phyloP scores from a whole-genome alignment of 2,797 vertebrate species.

The Fistularia tabacaria region DNA sequence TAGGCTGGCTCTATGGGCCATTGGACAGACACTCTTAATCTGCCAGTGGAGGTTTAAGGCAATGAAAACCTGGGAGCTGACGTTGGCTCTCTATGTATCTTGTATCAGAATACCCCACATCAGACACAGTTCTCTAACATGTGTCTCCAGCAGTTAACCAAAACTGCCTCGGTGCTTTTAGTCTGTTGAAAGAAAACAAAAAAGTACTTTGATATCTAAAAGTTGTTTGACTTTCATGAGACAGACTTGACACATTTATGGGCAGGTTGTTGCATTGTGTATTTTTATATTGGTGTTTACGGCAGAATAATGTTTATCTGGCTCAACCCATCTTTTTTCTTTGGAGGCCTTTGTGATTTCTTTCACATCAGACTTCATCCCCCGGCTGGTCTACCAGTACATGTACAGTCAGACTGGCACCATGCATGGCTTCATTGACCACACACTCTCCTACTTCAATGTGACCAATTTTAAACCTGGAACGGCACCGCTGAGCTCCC shows the following conservation, averaged over 20 bases:
- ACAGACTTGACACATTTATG: too few relatives aligned
- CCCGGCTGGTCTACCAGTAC: constrained; percentile 94
- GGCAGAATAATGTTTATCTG: background rate
- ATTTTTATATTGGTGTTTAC: background rate
- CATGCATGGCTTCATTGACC: constrained; percentile 95
- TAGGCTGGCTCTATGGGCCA: constrained; percentile 15
- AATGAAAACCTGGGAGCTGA: constrained; percentile 6
- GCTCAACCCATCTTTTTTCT: constrained; percentile 7
- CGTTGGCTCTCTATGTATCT: constrained; percentile 1
- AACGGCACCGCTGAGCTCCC: constrained; percentile 78
- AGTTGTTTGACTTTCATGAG: too few relatives aligned
- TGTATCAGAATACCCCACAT: too few relatives aligned
- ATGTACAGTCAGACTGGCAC: constrained; percentile 90
- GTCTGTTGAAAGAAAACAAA: too few relatives aligned
- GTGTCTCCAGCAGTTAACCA: too few relatives aligned
- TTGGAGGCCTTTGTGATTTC: constrained; percentile 94
- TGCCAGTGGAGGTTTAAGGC: constrained; percentile 1
- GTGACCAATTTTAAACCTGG: constrained; percentile 87
- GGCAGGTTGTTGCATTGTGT: too few relatives aligned
- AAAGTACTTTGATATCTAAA: too few relatives aligned
- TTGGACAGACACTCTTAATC: constrained; percentile 13
- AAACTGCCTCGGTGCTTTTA: too few relatives aligned
- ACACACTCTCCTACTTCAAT: constrained; percentile 97
- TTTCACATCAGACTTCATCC: constrained; percentile 96
- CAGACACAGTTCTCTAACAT: too few relatives aligned